Conservation (phyloP, 2,797 vertebrate species). For the Gymnoscopelus microlampas region DNA sequence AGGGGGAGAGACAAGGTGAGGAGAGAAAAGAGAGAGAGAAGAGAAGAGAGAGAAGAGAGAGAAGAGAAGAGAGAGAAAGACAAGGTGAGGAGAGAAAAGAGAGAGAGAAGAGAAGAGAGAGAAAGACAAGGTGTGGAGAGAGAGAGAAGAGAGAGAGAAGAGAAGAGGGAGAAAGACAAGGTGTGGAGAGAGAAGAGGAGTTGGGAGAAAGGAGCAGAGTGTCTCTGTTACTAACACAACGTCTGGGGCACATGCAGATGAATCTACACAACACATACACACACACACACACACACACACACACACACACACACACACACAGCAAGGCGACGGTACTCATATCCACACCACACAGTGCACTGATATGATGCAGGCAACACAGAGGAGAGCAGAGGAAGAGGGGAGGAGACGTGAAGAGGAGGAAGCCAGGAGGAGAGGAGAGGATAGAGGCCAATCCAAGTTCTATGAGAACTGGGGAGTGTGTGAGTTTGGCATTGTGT, state of each 20-base stretch:
- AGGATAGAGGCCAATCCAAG: slow-evolving; percentile 36
- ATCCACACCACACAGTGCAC: slow-evolving; percentile 30
- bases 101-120: neutral
- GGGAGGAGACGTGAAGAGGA: slow-evolving; percentile 26
- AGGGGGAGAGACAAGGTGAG: slow-evolving; percentile 11
- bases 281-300: slow-evolving; percentile 11
- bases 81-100: slow-evolving; percentile 17
- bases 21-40: neutral
- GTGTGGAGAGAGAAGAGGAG: slow-evolving; percentile 21
- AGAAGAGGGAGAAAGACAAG: slow-evolving; percentile 13
- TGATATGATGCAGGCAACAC: slow-evolving; percentile 47
- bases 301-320: neutral
- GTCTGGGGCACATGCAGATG: slow-evolving; percentile 52
- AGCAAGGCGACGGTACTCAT: slow-evolving; percentile 18
- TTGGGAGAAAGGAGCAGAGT: slow-evolving; percentile 63
- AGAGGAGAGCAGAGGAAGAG: slow-evolving; percentile 70
- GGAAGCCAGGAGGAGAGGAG: neutral
- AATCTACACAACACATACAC: slow-evolving; percentile 16
- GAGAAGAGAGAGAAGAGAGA: slow-evolving; percentile 40
- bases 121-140: slow-evolving; percentile 18
- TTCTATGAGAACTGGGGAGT: neutral
- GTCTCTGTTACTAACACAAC: slow-evolving; percentile 65
- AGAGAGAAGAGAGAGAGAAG: slow-evolving; percentile 10
- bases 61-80: slow-evolving; percentile 81
- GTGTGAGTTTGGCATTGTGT: neutral